These are phyloP conservation scores for Craterocephalus amniculus DNA, from an alignment of 2,797 vertebrate genomes.

Conservation along the genomic window DNA sequence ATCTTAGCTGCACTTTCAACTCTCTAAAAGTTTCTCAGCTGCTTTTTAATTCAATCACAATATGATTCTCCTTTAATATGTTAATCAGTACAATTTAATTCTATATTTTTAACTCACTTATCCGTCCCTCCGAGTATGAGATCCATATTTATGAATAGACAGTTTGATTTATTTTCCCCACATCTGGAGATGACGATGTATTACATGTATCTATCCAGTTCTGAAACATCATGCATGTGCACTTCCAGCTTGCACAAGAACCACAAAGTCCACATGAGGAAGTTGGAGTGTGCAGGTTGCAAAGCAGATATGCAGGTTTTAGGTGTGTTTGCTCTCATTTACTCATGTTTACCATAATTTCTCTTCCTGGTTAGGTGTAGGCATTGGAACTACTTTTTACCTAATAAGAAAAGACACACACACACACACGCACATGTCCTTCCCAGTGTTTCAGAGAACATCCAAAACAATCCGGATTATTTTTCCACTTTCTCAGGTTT, in stretches of 20 bases:
- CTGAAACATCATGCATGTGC: not conserved
- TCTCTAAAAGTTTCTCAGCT: not conserved
- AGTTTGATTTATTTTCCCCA: not conserved
- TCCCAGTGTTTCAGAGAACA: not conserved
- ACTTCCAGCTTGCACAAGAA: not conserved
- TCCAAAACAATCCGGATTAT: slow-evolving; percentile 48
- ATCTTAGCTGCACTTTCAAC: not conserved
- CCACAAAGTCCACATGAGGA: not conserved
- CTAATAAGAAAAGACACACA: not conserved
- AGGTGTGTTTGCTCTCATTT: no score
- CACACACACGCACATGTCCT: not conserved
- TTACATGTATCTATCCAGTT: no score
- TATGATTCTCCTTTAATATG: not conserved
- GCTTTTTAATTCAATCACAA: not conserved
- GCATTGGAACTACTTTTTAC: not conserved
- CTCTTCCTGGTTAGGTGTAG: not conserved
- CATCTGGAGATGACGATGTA: not conserved
- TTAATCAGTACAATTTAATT: not conserved
- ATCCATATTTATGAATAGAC: not conserved
- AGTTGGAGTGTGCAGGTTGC: not conserved
- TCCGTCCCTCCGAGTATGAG: not conserved
- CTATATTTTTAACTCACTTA: not conserved
- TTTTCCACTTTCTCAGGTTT: slow-evolving; percentile 74
- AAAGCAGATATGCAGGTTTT: no score
- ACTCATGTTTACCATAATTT: no score